Conservation (phyloP, 2,113 vertebrate genomes). For the Coregonus clupeaformis region DNA sequence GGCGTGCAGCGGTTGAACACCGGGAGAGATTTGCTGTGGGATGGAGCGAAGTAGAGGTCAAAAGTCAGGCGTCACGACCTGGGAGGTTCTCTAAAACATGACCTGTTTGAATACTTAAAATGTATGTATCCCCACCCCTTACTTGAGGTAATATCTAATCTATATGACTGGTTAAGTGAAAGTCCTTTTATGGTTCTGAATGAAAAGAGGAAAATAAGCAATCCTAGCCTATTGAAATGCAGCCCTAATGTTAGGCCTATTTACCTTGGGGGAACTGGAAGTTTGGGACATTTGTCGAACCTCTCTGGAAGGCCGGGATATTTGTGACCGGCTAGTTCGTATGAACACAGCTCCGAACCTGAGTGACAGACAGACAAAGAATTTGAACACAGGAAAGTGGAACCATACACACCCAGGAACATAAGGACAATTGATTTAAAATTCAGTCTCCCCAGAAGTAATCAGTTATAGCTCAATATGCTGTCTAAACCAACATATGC, state of each 20-base stretch:
- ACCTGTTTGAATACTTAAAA: no score
- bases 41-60: slow-evolving; percentile 15
- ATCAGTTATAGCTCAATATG: no score
- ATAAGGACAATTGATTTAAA: not conserved
- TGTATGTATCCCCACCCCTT: no score
- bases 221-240: not conserved
- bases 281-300: slow-evolving; percentile 86
- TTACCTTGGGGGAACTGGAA: slow-evolving; percentile 94
- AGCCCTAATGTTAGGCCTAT: slow-evolving; percentile 23
- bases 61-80: slow-evolving; percentile 4
- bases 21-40: slow-evolving; percentile 83
- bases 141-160: no score
- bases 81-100: not conserved
- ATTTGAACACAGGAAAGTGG: not conserved
- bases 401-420: not conserved
- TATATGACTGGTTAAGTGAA: no score
- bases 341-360: slow-evolving; percentile 91
- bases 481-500: not conserved
- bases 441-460: no score
- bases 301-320: slow-evolving; percentile 81
- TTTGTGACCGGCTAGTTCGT: slow-evolving; percentile 82
- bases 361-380: slow-evolving; percentile 9
- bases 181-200: no score
- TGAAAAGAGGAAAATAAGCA: not conserved
- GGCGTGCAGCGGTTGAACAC: slow-evolving; percentile 98